Percentiles rank a stretch among this genome's conserved stretches.
Conservation (phyloP, 2,797 vertebrate genomes). For the Falco cherrug region DNA sequence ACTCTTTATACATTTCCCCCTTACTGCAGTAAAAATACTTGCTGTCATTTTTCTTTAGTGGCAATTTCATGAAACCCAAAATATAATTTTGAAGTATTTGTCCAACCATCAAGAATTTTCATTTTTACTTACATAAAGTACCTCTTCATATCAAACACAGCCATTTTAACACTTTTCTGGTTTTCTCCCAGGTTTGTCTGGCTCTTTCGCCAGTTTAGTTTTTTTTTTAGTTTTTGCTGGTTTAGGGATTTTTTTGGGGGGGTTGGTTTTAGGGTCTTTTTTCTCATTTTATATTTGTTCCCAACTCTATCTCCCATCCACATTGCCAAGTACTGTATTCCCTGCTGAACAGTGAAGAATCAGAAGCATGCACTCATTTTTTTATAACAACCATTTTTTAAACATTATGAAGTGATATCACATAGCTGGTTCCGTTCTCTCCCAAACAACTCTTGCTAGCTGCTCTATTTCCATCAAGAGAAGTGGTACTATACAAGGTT, state of each 20-base stretch:
- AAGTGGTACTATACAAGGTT: neutral
- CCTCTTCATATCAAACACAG: neutral
- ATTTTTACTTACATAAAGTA: neutral
- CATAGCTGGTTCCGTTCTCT: neutral
- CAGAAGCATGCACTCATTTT: neutral
- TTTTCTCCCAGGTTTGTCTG: no score
- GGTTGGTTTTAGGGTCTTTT: neutral
- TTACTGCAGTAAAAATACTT: neutral
- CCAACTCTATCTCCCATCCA: neutral
- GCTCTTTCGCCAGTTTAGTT: no score
- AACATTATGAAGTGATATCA: neutral
- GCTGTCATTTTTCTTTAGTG: neutral
- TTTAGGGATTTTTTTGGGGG: neutral
- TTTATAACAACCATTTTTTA: neutral
- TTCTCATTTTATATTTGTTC: conserved; percentile 15
- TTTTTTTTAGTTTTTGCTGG: neutral
- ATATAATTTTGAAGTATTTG: neutral
- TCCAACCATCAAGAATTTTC: neutral
- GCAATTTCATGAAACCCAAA: neutral
- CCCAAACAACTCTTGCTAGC: neutral
- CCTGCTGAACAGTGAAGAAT: neutral
- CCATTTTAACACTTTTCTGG: neutral
- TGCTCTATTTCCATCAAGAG: neutral
- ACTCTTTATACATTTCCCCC: neutral
- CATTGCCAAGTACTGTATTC: neutral